A percentile compares a stretch with the other conserved stretches of the same genome.
Evolutionary conservation across 2,797 vertebrate genomes (phyloP).

Genomic region (Bryconaethiops microstoma): DNA sequence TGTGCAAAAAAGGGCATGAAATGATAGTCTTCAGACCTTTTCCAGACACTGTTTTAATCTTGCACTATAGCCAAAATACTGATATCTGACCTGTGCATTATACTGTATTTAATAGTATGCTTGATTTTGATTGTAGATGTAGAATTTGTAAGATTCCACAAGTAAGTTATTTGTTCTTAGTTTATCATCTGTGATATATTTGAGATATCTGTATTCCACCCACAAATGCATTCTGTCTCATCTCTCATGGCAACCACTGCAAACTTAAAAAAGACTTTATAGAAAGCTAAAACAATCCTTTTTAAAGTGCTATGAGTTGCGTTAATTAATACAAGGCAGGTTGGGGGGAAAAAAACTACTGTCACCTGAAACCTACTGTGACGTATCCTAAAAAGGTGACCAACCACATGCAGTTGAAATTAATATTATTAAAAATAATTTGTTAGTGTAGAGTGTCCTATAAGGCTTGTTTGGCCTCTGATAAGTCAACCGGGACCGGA

Average conservation of each 20-base stretch:
- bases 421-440: too few relatives aligned
- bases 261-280: too few relatives aligned
- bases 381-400: too few relatives aligned
- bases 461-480: too few relatives aligned
- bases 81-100: neutral
- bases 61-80: neutral
- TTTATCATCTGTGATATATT: neutral
- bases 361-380: too few relatives aligned
- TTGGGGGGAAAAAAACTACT: neutral
- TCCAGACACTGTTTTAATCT: neutral
- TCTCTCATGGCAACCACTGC: too few relatives aligned
- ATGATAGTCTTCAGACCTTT: neutral
- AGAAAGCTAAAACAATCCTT: too few relatives aligned
- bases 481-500: neutral
- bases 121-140: neutral
- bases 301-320: neutral
- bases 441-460: too few relatives aligned
- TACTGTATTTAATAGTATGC: neutral
- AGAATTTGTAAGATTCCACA: too few relatives aligned
- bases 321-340: neutral
- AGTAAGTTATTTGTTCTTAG: neutral
- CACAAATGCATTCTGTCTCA: neutral
- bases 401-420: too few relatives aligned
- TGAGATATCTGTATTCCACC: neutral
- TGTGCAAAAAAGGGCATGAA: neutral